phyloP scores from a whole-genome alignment of 2,888 invertebrate genomes.

The Melanotus villosus region DNA sequence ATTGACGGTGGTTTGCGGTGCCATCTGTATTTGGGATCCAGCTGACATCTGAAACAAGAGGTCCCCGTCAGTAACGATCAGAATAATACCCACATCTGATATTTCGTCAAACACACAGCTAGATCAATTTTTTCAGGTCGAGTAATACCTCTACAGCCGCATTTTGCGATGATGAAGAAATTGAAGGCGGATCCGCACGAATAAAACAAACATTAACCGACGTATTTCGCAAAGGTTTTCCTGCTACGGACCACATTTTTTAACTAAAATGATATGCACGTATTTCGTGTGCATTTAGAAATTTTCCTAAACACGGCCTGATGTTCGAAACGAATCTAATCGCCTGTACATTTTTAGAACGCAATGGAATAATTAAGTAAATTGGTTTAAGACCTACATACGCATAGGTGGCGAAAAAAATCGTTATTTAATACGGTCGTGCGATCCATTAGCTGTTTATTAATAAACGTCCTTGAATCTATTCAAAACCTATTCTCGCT shows the following conservation, averaged over 20 bases:
- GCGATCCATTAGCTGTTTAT: constrained; percentile 42
- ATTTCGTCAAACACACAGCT: constrained; percentile 27
- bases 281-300: neutral
- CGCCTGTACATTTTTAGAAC: too few species aligned
- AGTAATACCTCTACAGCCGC: constrained; percentile 55
- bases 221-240: constrained; percentile 12
- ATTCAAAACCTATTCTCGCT: constrained; percentile 32
- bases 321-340: too few species aligned
- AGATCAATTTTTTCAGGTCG: constrained; percentile 59
- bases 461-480: constrained; percentile 49
- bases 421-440: constrained; percentile 41
- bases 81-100: constrained; percentile 34
- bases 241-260: neutral
- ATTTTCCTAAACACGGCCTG: neutral
- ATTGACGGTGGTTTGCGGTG: constrained; percentile 93
- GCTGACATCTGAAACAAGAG: constrained; percentile 86
- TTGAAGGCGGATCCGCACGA: constrained; percentile 52
- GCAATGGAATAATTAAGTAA: neutral
- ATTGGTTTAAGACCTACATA: constrained; percentile 26
- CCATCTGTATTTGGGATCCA: constrained; percentile 97
- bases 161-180: constrained; percentile 56
- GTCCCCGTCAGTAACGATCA: constrained; percentile 34
- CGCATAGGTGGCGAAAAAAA: constrained; percentile 42
- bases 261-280: neutral
- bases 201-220: constrained; percentile 39